Percentiles rank a stretch among this genome's conserved stretches.
Conservation (phyloP, 2,888 invertebrate genomes). For the Polietes domitor region DNA sequence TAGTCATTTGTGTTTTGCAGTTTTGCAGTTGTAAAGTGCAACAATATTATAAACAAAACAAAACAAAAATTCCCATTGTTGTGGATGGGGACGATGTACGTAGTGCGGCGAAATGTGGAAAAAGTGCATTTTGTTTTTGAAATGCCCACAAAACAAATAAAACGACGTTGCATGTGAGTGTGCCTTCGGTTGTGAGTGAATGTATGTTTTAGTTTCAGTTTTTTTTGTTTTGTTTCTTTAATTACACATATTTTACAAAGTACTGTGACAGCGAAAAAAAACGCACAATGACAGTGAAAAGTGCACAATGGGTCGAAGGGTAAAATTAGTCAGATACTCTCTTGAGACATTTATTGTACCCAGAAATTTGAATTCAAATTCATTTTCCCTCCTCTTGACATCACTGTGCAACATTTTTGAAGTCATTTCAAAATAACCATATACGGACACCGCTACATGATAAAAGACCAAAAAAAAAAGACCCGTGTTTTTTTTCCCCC, state of each 20-base stretch:
- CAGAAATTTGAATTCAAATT: too few species aligned
- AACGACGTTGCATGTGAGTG: background rate
- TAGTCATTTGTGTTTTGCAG: constrained; percentile 12
- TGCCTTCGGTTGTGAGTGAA: background rate
- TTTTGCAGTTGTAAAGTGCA: background rate
- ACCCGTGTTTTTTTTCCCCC: too few species aligned
- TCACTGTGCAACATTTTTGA: too few species aligned
- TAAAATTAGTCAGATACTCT: too few species aligned
- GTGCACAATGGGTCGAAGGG: background rate
- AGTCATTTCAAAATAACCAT: too few species aligned
- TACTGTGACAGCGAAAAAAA: background rate
- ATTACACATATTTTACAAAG: constrained; percentile 10
- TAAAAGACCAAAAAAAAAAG: too few species aligned
- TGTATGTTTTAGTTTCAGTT: background rate
- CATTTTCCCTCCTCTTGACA: too few species aligned
- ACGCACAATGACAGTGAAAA: background rate
- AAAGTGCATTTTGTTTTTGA: background rate
- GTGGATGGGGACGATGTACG: too few species aligned
- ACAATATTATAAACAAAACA: background rate
- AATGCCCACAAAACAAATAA: background rate
- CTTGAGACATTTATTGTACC: too few species aligned
- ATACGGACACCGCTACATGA: too few species aligned
- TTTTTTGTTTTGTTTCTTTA: constrained; percentile 6
- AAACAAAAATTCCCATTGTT: too few species aligned
- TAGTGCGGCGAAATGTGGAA: background rate